Evolutionary conservation across 1,140 invertebrate species (phyloP).

Genomic region (Tetragonula clypearis): DNA sequence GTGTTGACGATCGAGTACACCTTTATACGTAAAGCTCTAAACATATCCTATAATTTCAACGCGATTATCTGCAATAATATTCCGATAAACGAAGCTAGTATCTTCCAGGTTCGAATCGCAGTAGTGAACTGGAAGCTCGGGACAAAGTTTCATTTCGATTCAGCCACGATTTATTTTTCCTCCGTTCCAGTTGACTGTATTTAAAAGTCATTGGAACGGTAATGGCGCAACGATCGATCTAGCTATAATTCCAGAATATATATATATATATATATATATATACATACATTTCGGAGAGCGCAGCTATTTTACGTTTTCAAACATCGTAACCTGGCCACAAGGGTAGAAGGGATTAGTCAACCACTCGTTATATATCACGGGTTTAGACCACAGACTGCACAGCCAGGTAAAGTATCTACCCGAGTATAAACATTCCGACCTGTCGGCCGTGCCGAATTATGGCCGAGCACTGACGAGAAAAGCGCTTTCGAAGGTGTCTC

Average conservation of each 20-base stretch:
- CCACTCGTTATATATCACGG: constrained; percentile 75
- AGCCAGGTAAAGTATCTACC: constrained; percentile 71
- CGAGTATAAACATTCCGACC: constrained; percentile 68
- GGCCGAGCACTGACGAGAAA: constrained; percentile 44
- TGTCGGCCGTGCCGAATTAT: constrained; percentile 70
- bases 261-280: constrained; percentile 66
- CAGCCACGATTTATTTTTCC: background rate
- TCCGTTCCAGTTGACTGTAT: background rate
- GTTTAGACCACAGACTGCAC: constrained; percentile 53
- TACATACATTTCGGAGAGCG: constrained; percentile 56
- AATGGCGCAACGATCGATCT: constrained; percentile 24
- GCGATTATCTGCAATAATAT: background rate
- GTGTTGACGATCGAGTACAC: too few relatives aligned
- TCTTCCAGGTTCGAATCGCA: background rate
- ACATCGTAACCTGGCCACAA: constrained; percentile 43
- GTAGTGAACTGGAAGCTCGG: background rate
- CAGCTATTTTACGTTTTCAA: constrained; percentile 54
- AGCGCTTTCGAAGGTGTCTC: constrained; percentile 22
- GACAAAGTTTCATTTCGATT: background rate
- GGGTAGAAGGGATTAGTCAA: constrained; percentile 74
- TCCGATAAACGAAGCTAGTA: background rate
- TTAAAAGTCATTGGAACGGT: background rate
- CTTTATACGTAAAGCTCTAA: background rate
- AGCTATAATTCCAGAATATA: constrained; percentile 55
- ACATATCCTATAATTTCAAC: background rate